Percentiles rank a stretch among this genome's conserved stretches.
phyloP scores from a whole-genome alignment of 1,140 invertebrate genomes.

The Hycleus cichorii region DNA sequence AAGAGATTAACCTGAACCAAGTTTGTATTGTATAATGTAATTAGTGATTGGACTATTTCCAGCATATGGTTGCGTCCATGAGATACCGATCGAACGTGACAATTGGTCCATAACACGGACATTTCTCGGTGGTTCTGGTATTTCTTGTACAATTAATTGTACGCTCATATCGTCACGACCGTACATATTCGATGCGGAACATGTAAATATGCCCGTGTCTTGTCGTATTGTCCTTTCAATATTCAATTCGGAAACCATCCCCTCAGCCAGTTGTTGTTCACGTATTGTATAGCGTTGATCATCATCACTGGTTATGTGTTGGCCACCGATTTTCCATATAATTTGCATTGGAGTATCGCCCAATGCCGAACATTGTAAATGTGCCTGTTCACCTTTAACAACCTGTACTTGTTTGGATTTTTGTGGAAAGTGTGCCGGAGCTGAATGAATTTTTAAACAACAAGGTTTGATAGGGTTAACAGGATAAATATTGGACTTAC shows the following conservation, averaged over 20 bases:
- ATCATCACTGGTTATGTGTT: constrained; percentile 59
- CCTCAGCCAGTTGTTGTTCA: constrained; percentile 67
- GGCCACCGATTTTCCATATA: constrained; percentile 60
- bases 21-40: constrained; percentile 81
- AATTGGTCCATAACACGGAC: constrained; percentile 75
- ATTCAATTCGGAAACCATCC: constrained; percentile 71
- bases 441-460: constrained; percentile 42
- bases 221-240: constrained; percentile 76
- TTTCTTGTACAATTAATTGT: constrained; percentile 85
- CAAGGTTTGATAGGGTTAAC: neutral
- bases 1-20: constrained; percentile 57
- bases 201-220: constrained; percentile 85
- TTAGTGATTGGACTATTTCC: constrained; percentile 82
- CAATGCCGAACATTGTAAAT: constrained; percentile 77
- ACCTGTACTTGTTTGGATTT: constrained; percentile 69
- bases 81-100: constrained; percentile 68
- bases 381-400: constrained; percentile 65
- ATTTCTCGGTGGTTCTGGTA: constrained; percentile 79
- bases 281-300: constrained; percentile 58
- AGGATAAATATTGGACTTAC: constrained; percentile 45
- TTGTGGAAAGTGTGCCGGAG: constrained; percentile 75
- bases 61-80: constrained; percentile 78
- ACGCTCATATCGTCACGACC: constrained; percentile 88
- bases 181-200: constrained; percentile 79
- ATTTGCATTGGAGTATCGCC: constrained; percentile 86